Conservation (phyloP, 1,140 invertebrate species). For the Drosophila virilis region DNA sequence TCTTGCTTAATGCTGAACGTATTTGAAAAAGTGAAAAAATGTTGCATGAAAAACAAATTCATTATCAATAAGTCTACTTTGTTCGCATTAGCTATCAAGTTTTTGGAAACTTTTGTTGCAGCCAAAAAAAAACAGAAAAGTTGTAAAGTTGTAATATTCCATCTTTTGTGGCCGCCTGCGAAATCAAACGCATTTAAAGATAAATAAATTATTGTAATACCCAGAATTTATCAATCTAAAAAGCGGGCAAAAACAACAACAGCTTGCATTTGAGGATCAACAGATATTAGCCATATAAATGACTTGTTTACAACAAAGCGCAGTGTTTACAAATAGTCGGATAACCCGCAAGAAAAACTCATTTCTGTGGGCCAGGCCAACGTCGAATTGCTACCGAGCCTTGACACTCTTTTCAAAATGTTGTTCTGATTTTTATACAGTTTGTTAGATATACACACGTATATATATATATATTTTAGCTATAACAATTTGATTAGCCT, state of each 20-base stretch:
- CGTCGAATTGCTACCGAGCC: conserved; percentile 69
- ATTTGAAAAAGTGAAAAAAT: no score
- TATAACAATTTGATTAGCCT: conserved; percentile 48
- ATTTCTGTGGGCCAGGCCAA: conserved; percentile 60
- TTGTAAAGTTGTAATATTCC: conserved; percentile 24
- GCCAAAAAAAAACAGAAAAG: conserved; percentile 15
- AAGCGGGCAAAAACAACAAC: conserved; percentile 37
- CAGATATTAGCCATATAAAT: conserved; percentile 60
- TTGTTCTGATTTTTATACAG: conserved; percentile 31
- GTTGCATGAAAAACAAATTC: no score
- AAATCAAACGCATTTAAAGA: conserved; percentile 65
- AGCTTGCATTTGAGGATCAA: conserved; percentile 35
- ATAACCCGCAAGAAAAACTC: conserved; percentile 49
- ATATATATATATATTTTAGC: conserved; percentile 20
- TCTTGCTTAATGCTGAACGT: no score
- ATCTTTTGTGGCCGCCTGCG: not conserved
- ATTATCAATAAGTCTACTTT: not conserved
- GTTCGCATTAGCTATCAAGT: not conserved
- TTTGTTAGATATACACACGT: conserved; percentile 17
- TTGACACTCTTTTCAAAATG: conserved; percentile 70
- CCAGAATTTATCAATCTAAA: conserved; percentile 66
- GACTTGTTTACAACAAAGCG: conserved; percentile 75
- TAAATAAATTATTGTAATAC: conserved; percentile 76
- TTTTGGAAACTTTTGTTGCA: conserved; percentile 9
- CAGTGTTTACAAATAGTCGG: conserved; percentile 74